These are phyloP conservation scores for Spisula subtruncata DNA, from an alignment of 2,888 invertebrate species.

Conservation along the genomic window DNA sequence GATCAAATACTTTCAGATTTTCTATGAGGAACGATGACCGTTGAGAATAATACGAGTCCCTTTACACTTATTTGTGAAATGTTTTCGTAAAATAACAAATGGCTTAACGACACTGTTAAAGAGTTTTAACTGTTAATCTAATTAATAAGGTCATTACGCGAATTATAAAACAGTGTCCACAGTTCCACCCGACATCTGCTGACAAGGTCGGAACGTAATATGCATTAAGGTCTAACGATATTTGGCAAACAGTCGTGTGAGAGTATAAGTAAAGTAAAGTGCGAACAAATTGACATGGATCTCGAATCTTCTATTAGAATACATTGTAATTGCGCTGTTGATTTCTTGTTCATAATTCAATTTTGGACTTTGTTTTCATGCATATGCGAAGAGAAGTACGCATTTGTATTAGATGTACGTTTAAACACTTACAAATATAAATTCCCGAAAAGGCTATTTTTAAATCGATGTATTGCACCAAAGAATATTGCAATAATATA, in stretches of 20 bases:
- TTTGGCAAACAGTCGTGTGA: constrained; percentile 1
- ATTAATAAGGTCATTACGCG: background rate
- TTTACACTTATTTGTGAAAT: too few species aligned
- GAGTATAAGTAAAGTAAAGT: background rate
- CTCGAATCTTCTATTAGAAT: background rate
- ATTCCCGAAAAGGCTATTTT: background rate
- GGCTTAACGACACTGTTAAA: background rate
- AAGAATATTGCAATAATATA: background rate
- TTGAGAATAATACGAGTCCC: too few species aligned
- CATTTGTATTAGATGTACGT: too few species aligned
- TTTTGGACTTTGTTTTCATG: too few species aligned
- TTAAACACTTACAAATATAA: background rate
- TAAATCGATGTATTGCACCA: background rate
- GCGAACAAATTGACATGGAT: background rate
- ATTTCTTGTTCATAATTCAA: too few species aligned
- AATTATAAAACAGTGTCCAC: background rate
- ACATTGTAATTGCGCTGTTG: too few species aligned
- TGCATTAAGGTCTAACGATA: background rate
- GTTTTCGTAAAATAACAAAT: background rate
- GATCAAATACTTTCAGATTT: too few species aligned
- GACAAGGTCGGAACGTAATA: background rate
- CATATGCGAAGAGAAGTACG: too few species aligned
- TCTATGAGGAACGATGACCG: too few species aligned
- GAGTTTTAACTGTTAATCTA: background rate
- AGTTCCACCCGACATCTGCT: background rate